These are phyloP conservation scores for Tokudaia tokunoshimensis DNA, from an alignment of 2,797 vertebrate genomes.

Conservation along the genomic window DNA sequence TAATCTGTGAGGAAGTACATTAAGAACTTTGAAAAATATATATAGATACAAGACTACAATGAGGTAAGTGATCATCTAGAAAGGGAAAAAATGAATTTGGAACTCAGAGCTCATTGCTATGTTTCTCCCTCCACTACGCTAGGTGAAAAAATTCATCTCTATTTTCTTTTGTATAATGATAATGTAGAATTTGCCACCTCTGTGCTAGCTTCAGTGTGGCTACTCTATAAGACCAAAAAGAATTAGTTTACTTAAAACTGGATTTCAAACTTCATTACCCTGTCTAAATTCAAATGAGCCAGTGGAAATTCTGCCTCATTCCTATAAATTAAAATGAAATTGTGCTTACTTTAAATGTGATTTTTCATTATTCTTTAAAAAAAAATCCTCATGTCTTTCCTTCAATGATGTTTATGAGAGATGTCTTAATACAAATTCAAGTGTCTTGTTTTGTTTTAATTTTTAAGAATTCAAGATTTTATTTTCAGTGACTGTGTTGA, in stretches of 20 bases:
- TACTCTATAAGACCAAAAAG: neutral
- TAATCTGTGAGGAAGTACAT: neutral
- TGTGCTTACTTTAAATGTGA: neutral
- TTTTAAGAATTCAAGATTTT: neutral
- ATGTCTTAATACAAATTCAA: neutral
- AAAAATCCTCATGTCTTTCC: neutral
- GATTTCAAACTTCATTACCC: neutral
- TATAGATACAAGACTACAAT: neutral
- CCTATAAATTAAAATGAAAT: slow-evolving; percentile 20
- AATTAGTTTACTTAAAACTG: neutral
- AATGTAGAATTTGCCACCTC: neutral
- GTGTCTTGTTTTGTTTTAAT: neutral
- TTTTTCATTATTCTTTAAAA: neutral
- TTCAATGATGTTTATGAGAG: neutral
- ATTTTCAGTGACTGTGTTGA: neutral
- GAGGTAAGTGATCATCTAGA: neutral
- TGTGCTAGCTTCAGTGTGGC: neutral
- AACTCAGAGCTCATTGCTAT: neutral
- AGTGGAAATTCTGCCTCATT: neutral
- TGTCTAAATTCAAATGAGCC: slow-evolving; percentile 33
- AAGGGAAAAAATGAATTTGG: neutral
- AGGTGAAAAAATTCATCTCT: neutral
- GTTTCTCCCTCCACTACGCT: neutral
- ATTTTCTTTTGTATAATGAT: slow-evolving; percentile 1
- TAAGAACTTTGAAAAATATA: neutral